Conservation (phyloP, 2,888 invertebrate genomes). For the Rhimphoctona megacephalus region DNA sequence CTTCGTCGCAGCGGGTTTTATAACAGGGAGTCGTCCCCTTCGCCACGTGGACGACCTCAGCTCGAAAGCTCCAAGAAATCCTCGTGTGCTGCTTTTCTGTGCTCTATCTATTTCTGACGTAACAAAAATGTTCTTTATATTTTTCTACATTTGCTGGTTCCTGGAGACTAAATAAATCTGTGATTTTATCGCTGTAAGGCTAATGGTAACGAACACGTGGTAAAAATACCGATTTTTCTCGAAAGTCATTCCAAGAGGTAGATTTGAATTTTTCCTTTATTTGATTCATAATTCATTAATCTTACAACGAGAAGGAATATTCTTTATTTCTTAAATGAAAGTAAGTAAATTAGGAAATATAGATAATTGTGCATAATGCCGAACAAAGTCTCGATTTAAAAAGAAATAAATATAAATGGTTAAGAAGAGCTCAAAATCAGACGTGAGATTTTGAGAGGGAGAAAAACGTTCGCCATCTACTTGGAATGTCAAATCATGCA, state of each 20-base stretch:
- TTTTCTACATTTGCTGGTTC: constrained; percentile 1
- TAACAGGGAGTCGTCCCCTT: constrained; percentile 45
- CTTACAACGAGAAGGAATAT: neutral
- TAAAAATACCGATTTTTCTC: neutral
- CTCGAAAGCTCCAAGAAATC: constrained; percentile 37
- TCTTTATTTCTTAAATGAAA: neutral
- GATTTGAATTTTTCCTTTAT: neutral
- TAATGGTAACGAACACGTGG: neutral
- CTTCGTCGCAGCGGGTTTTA: constrained; percentile 22
- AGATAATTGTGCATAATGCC: neutral
- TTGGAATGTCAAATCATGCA: too few species aligned
- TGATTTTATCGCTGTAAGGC: neutral
- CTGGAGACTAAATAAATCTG: neutral
- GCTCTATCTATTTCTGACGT: constrained; percentile 34
- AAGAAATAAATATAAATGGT: too few species aligned
- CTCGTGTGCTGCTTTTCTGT: neutral
- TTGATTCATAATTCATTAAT: neutral
- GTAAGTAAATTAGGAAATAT: neutral
- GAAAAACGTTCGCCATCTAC: too few species aligned
- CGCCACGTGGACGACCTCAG: constrained; percentile 65
- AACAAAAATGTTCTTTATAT: constrained; percentile 35
- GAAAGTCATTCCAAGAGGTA: neutral
- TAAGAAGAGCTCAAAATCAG: too few species aligned
- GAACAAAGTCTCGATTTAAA: too few species aligned
- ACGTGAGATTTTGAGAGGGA: too few species aligned